Evolutionary conservation across 2,113 vertebrate genomes (phyloP), one percentile per base, ranked within the genome.

Genomic region (Saccopteryx bilineata): DNA sequence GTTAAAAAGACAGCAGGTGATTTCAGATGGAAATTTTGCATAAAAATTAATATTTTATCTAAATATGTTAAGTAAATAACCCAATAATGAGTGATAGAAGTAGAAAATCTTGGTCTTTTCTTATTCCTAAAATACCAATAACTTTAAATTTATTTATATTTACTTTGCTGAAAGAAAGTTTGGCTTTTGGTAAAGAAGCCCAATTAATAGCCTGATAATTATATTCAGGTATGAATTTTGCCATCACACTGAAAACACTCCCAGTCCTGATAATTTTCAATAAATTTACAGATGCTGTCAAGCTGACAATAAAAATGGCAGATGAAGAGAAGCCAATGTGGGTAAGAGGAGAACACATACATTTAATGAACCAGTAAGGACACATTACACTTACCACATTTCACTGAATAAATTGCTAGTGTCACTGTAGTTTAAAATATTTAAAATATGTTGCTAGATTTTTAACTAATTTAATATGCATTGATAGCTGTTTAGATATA

Each of bases 391-490:
- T 86, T 24, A 50, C 8, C 46, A 24, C n/a, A 54, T 50, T 46
- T 48, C 17, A 46, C 50, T 72, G 23, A 75, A 52, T 31, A 65
- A 28, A 5, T 82, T 39, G 26, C 9, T 61, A 86, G 4, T 23
- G 80, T 39, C 7, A n/a, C 7, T 85, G 5, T 15, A 60, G 58
- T 95, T 92, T 8, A 72, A 95, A 72, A 72, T n/a, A 68, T 89
- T 88, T 68, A 17, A 87, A 79, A 28, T 72, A 33, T 17, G 19
- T 60, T 52, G 31, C 15, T 46, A n/a, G n/a, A 5, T 21, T 61
- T 19, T 39, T 69, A 63, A 85, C 39, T n/a, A 52, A 93, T 26
- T 76, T 80, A 80, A 39, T 48, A 56, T 58, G 39, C 28, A 69
- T 71, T 14, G 5, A 46, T 63, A 76, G 26, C 0, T 39, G 82